Evolutionary conservation across 2,113 vertebrate species (phyloP), one percentile per base, ranked within the genome.

Genomic region (Gnathochromis pfefferi): DNA sequence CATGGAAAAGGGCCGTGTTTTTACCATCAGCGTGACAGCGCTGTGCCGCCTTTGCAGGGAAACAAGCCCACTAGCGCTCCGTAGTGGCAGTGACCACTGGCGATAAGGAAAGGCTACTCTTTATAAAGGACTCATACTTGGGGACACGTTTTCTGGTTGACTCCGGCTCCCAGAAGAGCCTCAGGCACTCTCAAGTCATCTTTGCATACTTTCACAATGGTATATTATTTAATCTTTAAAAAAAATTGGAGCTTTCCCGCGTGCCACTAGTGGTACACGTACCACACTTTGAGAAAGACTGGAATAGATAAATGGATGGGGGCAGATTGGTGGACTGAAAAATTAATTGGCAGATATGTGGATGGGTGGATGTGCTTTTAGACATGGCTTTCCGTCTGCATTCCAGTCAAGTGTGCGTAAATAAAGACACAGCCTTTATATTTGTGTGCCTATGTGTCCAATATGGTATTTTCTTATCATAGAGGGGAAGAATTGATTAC

Each of bases 251-350:
- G 57, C 57, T 31, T 60, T 31, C 57, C 14, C 3, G 0, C 5
- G 2, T 60, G 57, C 57, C 57, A 60, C 8, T 31, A 60, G 57
- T 60, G 57, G 57, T 60, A 60, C 57, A 31, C 4, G 5, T 31
- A 31, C 57, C 57, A 60, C 57, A 33, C 57, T 60, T 60, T 10
- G 28, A 60, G 9, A 60, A 60, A 60, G 16, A 60, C 57, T 60
- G 9, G 16, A 93, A 86, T 88, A 92, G 85, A 91, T 93, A 94
- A 93, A 94, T 93, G 89, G 92, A 88, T 23, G 90, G 81, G 81
- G 81, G 89, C 2, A 78, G 92, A 94, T 91, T 92, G 93, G 87
- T 93, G 94, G 92, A 93, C 91, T 92, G 92, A 95, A 93, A 91
- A 92, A 95, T 73, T 38, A 86, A 91, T 94, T 91, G 92, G 93